Evolutionary conservation across 2,888 invertebrate genomes (phyloP).

Genomic region (Agrilus cyanescens): DNA sequence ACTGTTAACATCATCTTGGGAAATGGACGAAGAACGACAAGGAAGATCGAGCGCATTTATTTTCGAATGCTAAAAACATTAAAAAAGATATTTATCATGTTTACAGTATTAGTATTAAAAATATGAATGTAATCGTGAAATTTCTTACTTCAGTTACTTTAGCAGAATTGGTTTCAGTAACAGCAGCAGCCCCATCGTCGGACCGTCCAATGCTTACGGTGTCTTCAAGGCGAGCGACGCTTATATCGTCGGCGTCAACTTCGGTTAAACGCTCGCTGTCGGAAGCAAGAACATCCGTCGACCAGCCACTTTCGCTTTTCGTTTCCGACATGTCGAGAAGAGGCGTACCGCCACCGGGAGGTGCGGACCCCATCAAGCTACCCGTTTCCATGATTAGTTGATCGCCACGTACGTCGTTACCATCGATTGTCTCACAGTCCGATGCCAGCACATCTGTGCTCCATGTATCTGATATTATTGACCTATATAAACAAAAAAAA

Average conservation of each 20-base stretch:
- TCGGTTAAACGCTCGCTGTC: slow-evolving; percentile 88
- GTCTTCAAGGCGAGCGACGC: slow-evolving; percentile 66
- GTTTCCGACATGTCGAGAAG: slow-evolving; percentile 76
- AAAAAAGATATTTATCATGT: not conserved
- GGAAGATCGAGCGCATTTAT: too few species aligned
- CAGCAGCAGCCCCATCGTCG: slow-evolving; percentile 6
- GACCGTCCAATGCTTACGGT: slow-evolving; percentile 37
- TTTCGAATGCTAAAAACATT: too few species aligned
- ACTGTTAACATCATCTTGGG: too few species aligned
- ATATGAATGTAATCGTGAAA: too few species aligned
- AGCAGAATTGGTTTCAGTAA: too few species aligned
- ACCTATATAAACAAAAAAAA: slow-evolving; percentile 41
- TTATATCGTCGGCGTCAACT: slow-evolving; percentile 57
- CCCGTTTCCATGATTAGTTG: slow-evolving; percentile 37
- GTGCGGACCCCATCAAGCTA: slow-evolving; percentile 19
- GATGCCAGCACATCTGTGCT: slow-evolving; percentile 95
- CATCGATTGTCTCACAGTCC: slow-evolving; percentile 88
- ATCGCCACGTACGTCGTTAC: slow-evolving; percentile 40
- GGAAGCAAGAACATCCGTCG: slow-evolving; percentile 88
- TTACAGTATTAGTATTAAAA: too few species aligned
- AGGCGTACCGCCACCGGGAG: slow-evolving; percentile 4
- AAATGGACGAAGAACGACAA: too few species aligned
- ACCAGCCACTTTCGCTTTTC: slow-evolving; percentile 94
- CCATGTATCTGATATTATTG: slow-evolving; percentile 97
- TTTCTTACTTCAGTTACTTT: too few species aligned